phyloP scores from a whole-genome alignment of 2,888 invertebrate genomes.

The Xanthia icteritia region DNA sequence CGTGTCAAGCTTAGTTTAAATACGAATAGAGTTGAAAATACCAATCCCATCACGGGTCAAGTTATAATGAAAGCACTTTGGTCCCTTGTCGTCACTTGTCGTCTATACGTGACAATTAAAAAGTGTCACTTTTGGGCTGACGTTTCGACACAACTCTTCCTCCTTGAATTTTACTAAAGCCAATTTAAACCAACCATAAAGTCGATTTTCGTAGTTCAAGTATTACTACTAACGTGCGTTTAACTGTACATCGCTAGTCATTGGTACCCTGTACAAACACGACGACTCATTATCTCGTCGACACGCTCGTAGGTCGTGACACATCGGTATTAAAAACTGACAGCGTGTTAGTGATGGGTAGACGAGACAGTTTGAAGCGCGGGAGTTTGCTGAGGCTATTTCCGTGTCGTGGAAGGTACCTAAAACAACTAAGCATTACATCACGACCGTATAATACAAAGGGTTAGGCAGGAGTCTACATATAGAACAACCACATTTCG shows the following conservation, averaged over 20 bases:
- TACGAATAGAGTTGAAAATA: no score
- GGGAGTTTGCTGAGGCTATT: background rate
- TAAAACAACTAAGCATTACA: background rate
- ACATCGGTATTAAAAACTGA: constrained; percentile 56
- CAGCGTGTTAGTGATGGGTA: constrained; percentile 32
- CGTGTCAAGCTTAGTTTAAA: no score
- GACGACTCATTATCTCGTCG: constrained; percentile 58
- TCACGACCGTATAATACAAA: no score
- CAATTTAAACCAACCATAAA: background rate
- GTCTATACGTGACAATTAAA: background rate
- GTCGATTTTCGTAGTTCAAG: background rate
- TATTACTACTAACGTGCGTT: background rate
- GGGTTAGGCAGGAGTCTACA: no score
- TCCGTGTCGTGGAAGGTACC: background rate
- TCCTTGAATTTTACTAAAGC: background rate
- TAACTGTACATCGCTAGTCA: constrained; percentile 23
- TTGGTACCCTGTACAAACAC: constrained; percentile 32
- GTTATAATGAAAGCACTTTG: no score
- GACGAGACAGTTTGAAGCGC: constrained; percentile 15
- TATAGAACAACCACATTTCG: no score
- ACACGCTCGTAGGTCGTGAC: constrained; percentile 36
- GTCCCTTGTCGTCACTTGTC: no score
- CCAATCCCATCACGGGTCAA: no score
- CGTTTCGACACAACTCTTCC: background rate
- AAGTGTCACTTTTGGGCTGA: background rate